phyloP scores from a whole-genome alignment of 2,888 invertebrate species.

The Drosophila melanosoma region DNA sequence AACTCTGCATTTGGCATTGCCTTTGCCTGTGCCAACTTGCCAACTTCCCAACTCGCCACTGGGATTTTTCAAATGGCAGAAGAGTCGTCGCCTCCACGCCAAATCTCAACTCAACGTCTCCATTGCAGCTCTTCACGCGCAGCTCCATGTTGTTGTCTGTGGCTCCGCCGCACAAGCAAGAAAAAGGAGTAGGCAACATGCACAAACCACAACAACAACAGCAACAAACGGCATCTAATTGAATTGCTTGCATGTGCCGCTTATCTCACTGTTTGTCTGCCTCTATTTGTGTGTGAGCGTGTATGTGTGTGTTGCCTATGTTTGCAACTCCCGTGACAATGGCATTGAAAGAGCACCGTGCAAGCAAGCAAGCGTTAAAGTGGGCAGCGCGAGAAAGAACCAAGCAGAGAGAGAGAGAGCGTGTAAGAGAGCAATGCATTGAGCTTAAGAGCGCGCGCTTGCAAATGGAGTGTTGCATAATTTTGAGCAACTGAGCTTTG shows the following conservation, averaged over 20 bases:
- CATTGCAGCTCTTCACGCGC: constrained; percentile 42
- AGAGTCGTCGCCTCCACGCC: constrained; percentile 55
- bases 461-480: constrained; percentile 68
- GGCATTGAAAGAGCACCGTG: constrained; percentile 73
- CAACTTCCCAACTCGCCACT: constrained; percentile 48
- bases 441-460: constrained; percentile 44
- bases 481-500: constrained; percentile 60
- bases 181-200: constrained; percentile 57
- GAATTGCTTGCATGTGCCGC: constrained; percentile 71
- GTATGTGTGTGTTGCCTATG: constrained; percentile 24
- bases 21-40: constrained; percentile 29
- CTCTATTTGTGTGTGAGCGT: constrained; percentile 7
- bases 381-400: constrained; percentile 12
- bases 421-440: constrained; percentile 11
- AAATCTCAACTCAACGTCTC: constrained; percentile 8
- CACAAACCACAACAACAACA: constrained; percentile 40
- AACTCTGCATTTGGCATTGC: constrained; percentile 76
- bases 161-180: constrained; percentile 44
- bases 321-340: constrained; percentile 75
- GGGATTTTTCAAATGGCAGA: constrained; percentile 57
- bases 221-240: constrained; percentile 71
- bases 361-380: constrained; percentile 43
- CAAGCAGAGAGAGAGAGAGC: constrained; percentile 14
- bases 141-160: constrained; percentile 76
- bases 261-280: constrained; percentile 35